Base-by-base conservation (phyloP, 1,140 invertebrate species). In the Drosophila sturtevanti region DNA sequence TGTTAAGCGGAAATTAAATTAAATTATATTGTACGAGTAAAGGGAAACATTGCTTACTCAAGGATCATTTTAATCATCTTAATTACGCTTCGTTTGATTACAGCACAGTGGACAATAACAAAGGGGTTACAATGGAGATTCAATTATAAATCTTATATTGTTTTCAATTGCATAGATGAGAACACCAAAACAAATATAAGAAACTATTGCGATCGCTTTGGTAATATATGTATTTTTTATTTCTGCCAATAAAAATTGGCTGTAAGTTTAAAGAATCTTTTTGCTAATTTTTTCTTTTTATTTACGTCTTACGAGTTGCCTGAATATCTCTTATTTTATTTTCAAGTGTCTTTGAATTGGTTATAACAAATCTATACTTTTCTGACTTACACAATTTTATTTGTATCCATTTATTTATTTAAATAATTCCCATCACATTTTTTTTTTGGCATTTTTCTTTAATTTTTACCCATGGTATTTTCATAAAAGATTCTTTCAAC, bases 1-100 rank as follows among this genome's bases (percentile, higher is more conserved):
- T 77, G 74, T 77, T 77, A 60, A 55, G 67, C 55, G 66, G 61
- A 77, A 77, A 77, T 76, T 75, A 69, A 68, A 76, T 76, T 76
- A 63, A 76, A 74, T 75, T 76, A 68, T 69, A 72, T 37, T 59
- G 55, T 27, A 3, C 22, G 56, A 35, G 38, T 21, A 31, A 66
- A 16, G 16, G 24, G 24, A n/a, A 16, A 9, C 44, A 12, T 54
- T 52, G 34, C 41, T 48, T 67, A 44, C 41, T 77, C 52, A 64
- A 77, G 70, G 66, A 76, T 72, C 65, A 62, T 72, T 35, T 67
- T 65, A 77, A 77, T 77, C 74, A 77, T 66, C 74, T 77, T 77
- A 77, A 77, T 77, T 77, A 67, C 56, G 66, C 73, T 70, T 61
- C 60, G 72, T 64, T 75, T 64, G 74, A 70, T 52, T 41, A 69